These are phyloP conservation scores for Oncopodura yosiiana DNA, from an alignment of 1,140 invertebrate species.

Conservation along the genomic window DNA sequence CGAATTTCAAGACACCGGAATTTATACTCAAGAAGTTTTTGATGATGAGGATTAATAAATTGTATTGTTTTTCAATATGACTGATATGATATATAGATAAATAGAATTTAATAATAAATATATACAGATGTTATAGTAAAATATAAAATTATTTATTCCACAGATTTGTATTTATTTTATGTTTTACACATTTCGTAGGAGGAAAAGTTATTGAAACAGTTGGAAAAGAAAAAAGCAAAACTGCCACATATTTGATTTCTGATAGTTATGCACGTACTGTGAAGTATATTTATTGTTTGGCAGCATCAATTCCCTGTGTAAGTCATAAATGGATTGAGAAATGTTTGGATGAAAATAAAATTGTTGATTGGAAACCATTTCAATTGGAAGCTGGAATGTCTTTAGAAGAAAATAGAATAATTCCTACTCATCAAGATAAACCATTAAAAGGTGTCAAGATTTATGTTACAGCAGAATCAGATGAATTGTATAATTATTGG, in stretches of 20 bases:
- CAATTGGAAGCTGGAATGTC: constrained; percentile 23
- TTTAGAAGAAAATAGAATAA: constrained; percentile 24
- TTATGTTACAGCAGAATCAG: constrained; percentile 26
- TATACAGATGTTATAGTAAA: too few species aligned
- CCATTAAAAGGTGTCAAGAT: constrained; percentile 30
- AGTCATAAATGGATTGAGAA: constrained; percentile 20
- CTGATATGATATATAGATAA: too few species aligned
- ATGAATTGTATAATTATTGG: constrained; percentile 33
- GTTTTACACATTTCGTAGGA: too few species aligned
- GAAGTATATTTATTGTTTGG: constrained; percentile 29
- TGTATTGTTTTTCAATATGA: too few species aligned
- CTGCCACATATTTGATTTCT: constrained; percentile 17
- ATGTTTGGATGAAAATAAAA: constrained; percentile 15
- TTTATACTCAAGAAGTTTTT: too few species aligned
- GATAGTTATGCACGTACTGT: constrained; percentile 22
- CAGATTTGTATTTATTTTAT: too few species aligned
- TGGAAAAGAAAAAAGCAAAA: constrained; percentile 10
- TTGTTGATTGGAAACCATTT: constrained; percentile 23
- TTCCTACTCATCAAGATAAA: constrained; percentile 20
- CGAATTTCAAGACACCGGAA: too few species aligned
- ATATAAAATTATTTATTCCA: too few species aligned
- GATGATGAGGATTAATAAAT: too few species aligned
- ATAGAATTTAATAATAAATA: too few species aligned
- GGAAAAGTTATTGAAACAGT: constrained; percentile 21
- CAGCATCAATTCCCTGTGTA: constrained; percentile 30